Base-by-base conservation (phyloP, 2,113 vertebrate species). In the Etheostoma spectabile region DNA sequence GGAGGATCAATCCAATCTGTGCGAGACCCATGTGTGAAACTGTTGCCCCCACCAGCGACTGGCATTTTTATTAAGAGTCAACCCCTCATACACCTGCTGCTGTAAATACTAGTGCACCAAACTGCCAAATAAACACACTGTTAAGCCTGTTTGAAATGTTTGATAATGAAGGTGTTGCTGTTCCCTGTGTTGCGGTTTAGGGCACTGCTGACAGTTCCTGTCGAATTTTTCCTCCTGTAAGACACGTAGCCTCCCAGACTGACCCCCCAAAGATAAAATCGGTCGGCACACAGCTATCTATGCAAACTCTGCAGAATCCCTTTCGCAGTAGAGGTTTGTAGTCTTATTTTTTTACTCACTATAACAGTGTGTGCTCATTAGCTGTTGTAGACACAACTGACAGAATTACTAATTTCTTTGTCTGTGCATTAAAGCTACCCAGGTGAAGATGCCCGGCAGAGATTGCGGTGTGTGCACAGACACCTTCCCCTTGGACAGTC, bases 401-500 rank as follows among this genome's bases (percentile, higher is more conserved):
- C 15, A 42, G 3, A 19, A 38, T 66, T 49, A 53, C 18, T 65
- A 0, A 24, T 51, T 42, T 74, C 33, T 80, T 65, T 55, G 4
- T 42, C 53, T 69, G 22, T 81, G 35, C 35, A 45, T 35, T 65
- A 38, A 60, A 80, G 85, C 16, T 59, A 60, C 67, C 33, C 82
- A 84, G 63, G 62, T 0, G 24, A 59, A 12, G 69, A 68, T 60
- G 21, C 27, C 27, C 46, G 81, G 74, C 77, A 77, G 48, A 87
- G 74, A 77, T 5, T 74, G 68, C 12, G 77, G 81, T 0, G 27
- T 84, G 51, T 77, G 53, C 35, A 84, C 78, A 2, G 6, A 56
- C 74, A 78, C 86, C 38, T 60, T 74, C 55, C 57, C 77, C 3
- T 38, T 84, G 77, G 74, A 84, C 45, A 80, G 85, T 46, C 72